Evolutionary conservation across 2,888 invertebrate species (phyloP).

Genomic region (Cheilosia impressa): DNA sequence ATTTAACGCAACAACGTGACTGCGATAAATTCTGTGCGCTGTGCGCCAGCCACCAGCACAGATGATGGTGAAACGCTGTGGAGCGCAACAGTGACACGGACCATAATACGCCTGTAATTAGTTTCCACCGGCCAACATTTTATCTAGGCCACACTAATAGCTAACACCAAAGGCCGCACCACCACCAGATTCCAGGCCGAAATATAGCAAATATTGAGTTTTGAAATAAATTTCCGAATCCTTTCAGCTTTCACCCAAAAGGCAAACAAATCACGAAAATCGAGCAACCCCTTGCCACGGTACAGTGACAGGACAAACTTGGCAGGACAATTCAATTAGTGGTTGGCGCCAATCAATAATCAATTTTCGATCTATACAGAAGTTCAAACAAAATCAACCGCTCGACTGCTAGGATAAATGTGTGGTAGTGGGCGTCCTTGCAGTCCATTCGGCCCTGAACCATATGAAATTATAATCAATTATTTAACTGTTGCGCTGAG

Average conservation of each 20-base stretch:
- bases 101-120: constrained; percentile 64
- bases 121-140: constrained; percentile 50
- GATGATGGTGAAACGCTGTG: constrained; percentile 52
- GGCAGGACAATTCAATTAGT: constrained; percentile 75
- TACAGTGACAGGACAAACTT: constrained; percentile 24
- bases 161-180: neutral
- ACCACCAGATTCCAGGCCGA: neutral
- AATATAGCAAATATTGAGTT: constrained; percentile 55
- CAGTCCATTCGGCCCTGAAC: constrained; percentile 24
- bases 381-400: constrained; percentile 53
- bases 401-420: neutral
- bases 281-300: constrained; percentile 33
- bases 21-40: constrained; percentile 64
- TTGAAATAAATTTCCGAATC: constrained; percentile 43
- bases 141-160: constrained; percentile 51
- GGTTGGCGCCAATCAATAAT: constrained; percentile 76
- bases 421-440: constrained; percentile 30
- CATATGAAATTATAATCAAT: constrained; percentile 70
- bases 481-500: constrained; percentile 68
- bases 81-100: constrained; percentile 54
- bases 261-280: constrained; percentile 70
- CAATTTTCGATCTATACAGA: constrained; percentile 72
- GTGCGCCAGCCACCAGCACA: constrained; percentile 2
- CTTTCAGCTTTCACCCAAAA: constrained; percentile 4
- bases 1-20: constrained; percentile 71